Percentiles rank a stretch among this genome's conserved stretches.
phyloP scores from a whole-genome alignment of 2,888 invertebrate genomes.

The Merodon equestris region DNA sequence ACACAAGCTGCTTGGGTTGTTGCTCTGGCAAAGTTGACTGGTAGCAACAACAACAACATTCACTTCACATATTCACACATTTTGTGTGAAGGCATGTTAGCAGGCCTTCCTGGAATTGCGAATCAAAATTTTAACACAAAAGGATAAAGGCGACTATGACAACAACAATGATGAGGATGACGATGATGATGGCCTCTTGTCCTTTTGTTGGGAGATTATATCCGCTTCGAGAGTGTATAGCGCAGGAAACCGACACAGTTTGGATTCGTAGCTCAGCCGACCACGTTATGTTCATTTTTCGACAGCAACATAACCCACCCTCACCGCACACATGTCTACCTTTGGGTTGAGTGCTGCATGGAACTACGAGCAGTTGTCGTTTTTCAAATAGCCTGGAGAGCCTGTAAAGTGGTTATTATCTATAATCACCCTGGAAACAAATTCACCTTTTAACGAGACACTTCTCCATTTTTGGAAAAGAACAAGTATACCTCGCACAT shows the following conservation, averaged over 20 bases:
- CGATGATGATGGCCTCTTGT: constrained; percentile 40
- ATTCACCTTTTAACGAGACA: constrained; percentile 65
- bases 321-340: constrained; percentile 9
- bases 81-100: too few species aligned
- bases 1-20: constrained; percentile 38
- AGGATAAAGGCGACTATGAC: not conserved
- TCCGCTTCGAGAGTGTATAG: constrained; percentile 35
- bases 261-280: constrained; percentile 11
- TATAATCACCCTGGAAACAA: constrained; percentile 66
- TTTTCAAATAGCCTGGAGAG: too few species aligned
- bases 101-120: not conserved
- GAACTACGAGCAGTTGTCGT: too few species aligned
- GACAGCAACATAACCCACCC: constrained; percentile 25
- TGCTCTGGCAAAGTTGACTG: constrained; percentile 15
- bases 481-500: constrained; percentile 56
- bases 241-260: not conserved
- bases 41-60: too few species aligned
- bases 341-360: too few species aligned
- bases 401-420: constrained; percentile 61
- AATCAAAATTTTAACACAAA: not conserved
- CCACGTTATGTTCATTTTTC: constrained; percentile 37
- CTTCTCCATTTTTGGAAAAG: constrained; percentile 39
- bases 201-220: constrained; percentile 38
- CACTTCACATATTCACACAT: too few species aligned
- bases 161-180: too few species aligned